Evolutionary conservation across 2,888 invertebrate species (phyloP).

Genomic region (Brassicogethes aeneus): DNA sequence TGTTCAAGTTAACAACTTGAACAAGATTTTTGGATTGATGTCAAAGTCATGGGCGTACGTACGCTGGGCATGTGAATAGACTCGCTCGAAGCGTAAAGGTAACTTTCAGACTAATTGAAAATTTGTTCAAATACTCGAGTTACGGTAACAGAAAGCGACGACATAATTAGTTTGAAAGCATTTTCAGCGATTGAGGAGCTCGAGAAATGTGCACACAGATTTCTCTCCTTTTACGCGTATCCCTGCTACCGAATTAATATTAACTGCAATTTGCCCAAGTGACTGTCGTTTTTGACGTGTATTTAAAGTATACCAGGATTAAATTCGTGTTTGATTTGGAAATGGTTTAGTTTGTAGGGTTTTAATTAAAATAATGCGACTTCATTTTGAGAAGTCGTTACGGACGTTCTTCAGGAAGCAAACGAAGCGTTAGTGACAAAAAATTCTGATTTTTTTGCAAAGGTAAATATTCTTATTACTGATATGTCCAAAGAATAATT

Average conservation of each 20-base stretch:
- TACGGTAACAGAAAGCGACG: neutral
- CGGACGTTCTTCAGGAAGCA: too few relatives aligned
- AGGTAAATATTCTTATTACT: too few relatives aligned
- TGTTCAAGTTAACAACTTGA: too few relatives aligned
- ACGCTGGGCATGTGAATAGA: too few relatives aligned
- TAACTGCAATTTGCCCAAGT: neutral
- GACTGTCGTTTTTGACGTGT: neutral
- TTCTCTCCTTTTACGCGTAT: neutral
- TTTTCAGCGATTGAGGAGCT: neutral
- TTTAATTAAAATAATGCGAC: neutral
- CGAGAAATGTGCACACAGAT: neutral
- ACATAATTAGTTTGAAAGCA: constrained; percentile 1
- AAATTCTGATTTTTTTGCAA: too few relatives aligned
- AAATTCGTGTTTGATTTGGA: neutral
- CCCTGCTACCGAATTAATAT: neutral
- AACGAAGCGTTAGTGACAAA: too few relatives aligned
- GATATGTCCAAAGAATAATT: too few relatives aligned
- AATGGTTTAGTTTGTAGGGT: neutral
- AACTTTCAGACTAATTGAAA: constrained; percentile 27
- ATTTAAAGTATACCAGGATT: neutral
- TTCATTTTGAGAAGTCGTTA: too few relatives aligned
- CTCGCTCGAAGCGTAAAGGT: neutral
- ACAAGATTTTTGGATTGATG: too few relatives aligned
- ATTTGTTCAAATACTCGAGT: constrained; percentile 19
- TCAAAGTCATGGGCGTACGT: too few relatives aligned